Conservation (phyloP, 1,140 invertebrate genomes). For the Solenopsis invicta region DNA sequence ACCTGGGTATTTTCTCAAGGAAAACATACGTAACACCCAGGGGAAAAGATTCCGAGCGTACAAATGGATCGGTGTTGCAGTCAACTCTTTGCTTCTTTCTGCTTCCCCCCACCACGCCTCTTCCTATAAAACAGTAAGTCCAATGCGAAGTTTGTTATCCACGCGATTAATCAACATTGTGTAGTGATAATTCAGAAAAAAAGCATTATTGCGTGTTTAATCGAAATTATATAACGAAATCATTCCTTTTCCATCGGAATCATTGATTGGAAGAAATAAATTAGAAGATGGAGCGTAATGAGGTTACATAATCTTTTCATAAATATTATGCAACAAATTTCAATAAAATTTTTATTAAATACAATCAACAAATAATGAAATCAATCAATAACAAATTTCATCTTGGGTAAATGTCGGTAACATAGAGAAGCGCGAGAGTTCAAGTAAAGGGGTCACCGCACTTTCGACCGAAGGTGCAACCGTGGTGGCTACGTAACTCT, state of each 20-base stretch:
- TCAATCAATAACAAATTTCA: background rate
- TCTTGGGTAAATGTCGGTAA: background rate
- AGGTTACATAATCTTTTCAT: background rate
- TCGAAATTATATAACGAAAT: background rate
- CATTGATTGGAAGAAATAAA: conserved; percentile 7
- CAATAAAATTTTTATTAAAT: background rate
- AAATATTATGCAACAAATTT: conserved; percentile 14
- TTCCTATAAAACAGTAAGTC: background rate
- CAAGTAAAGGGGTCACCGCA: conserved; percentile 54
- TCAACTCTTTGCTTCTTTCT: background rate
- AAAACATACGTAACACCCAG: conserved; percentile 65
- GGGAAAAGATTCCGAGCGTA: conserved; percentile 17
- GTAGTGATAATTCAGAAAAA: background rate
- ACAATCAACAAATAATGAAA: background rate
- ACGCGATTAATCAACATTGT: conserved; percentile 4
- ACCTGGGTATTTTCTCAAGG: conserved; percentile 80
- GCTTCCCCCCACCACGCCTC: background rate
- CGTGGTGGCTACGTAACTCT: conserved; percentile 46
- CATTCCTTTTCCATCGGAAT: background rate
- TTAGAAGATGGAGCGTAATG: background rate
- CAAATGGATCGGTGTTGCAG: conserved; percentile 34
- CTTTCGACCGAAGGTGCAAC: conserved; percentile 33
- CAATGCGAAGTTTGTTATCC: background rate
- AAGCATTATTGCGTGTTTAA: background rate
- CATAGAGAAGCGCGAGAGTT: background rate